Percentiles rank a stretch among this genome's conserved stretches.
phyloP scores from a whole-genome alignment of 2,888 invertebrate species.

The Thereva unica region DNA sequence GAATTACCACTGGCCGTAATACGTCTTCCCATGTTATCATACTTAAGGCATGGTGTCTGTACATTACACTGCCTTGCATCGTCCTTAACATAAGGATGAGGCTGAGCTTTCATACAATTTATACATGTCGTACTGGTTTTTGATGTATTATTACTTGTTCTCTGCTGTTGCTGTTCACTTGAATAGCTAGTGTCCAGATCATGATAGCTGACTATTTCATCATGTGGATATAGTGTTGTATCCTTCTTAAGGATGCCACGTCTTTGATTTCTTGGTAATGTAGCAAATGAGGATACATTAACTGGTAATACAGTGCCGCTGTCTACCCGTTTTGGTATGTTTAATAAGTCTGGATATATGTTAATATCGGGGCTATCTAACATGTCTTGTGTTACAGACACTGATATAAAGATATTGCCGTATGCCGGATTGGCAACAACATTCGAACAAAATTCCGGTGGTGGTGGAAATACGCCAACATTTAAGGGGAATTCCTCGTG shows the following conservation, averaged over 20 bases:
- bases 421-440: conserved; percentile 56
- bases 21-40: conserved; percentile 89
- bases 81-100: conserved; percentile 42
- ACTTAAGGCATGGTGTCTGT: conserved; percentile 62
- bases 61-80: conserved; percentile 31
- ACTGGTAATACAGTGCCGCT: conserved; percentile 50
- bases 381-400: conserved; percentile 75
- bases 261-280: conserved; percentile 58
- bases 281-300: conserved; percentile 58
- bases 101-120: conserved; percentile 47
- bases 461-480: conserved; percentile 61
- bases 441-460: conserved; percentile 64
- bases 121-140: conserved; percentile 45
- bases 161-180: conserved; percentile 42
- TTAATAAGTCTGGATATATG: conserved; percentile 80
- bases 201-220: conserved; percentile 57
- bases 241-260: conserved; percentile 57
- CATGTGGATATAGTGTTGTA: conserved; percentile 55
- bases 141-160: conserved; percentile 44
- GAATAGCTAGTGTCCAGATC: conserved; percentile 54
- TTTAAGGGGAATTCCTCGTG: conserved; percentile 59
- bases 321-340: conserved; percentile 65
- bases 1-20: conserved; percentile 89
- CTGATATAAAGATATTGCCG: conserved; percentile 81
- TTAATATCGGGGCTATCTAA: conserved; percentile 64